Evolutionary conservation across 2,113 vertebrate genomes (phyloP), one percentile per base, ranked within the genome.

Genomic region (Suncus etruscus): DNA sequence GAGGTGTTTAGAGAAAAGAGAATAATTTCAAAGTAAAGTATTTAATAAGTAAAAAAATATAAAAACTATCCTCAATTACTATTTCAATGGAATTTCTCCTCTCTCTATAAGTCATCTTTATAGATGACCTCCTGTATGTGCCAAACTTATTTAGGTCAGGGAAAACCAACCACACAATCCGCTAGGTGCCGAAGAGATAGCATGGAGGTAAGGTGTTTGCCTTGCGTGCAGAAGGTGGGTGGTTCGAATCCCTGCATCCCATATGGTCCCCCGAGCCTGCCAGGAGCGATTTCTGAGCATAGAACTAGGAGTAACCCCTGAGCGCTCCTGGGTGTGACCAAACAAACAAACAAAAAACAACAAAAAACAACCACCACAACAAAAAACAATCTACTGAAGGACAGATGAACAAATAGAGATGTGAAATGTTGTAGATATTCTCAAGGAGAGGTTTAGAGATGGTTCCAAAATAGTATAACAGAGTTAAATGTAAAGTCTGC

Each of bases 1-100:
- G 8, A 54, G 4, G 18, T 20, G 2, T 51, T 58, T 77, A 27
- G 20, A 31, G 31, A 0, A 47, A 25, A 0, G 10, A 3, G 0
- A 16, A 58, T 11, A 32, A 18, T 72, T 75, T 22, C 3, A 32
- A 20, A 81, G 0, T 27, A 54, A 4, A 69, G 3, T 29, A 72
- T 6, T 48, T 82, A 24, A n/a, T 18, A 11, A 72, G 86, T 48
- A n/a, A 58, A 29, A 6, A 80, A 68, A 20, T 80, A 7, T 2
- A 12, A 24, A 4, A 31, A 54, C 22, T 11, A 0, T 45, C 22
- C 39, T 6, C 3, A 22, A 24, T 1, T 84, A 10, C 31, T 29
- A 25, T 63, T 68, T 29, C 51, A 11, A 68, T 54, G n/a, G 74
- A 18, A 68, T 63, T 65, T 81, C 48, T 32, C 50, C 39, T 79